Evolutionary conservation across 2,888 invertebrate genomes (phyloP).

Genomic region (Linnaemya vulpina): DNA sequence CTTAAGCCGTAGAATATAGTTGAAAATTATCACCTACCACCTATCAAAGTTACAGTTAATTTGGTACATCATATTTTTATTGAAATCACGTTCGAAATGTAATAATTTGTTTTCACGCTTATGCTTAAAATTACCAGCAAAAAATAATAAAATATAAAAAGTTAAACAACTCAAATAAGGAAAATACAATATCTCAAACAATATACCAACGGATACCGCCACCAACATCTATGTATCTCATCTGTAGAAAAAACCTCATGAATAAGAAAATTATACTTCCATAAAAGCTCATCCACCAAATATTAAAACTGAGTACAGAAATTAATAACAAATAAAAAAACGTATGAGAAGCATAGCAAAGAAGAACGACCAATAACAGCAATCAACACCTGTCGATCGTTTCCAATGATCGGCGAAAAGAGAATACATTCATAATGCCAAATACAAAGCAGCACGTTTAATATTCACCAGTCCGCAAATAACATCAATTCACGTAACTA

Average conservation of each 20-base stretch:
- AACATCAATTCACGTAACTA: conserved; percentile 50
- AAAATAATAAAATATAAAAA: conserved; percentile 63
- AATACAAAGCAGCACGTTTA: conserved; percentile 54
- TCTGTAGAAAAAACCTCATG: conserved; percentile 45
- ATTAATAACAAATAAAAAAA: conserved; percentile 47
- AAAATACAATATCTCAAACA: conserved; percentile 40
- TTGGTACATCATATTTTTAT: conserved; percentile 73
- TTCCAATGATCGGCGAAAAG: conserved; percentile 56
- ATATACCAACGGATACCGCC: conserved; percentile 46
- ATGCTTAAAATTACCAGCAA: conserved; percentile 71
- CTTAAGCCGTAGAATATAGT: conserved; percentile 53
- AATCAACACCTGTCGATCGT: conserved; percentile 81
- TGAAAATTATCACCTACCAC: conserved; percentile 71
- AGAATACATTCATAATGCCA: conserved; percentile 28
- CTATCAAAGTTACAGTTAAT: conserved; percentile 67
- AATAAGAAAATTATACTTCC: conserved; percentile 66
- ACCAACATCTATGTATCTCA: conserved; percentile 59
- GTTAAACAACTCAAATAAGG: conserved; percentile 1
- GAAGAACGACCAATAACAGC: conserved; percentile 72
- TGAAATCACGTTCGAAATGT: conserved; percentile 81
- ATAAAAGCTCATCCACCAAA: conserved; percentile 67
- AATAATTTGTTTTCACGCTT: conserved; percentile 81
- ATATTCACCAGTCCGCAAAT: conserved; percentile 62
- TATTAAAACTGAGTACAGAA: conserved; percentile 21
- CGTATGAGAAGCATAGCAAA: conserved; percentile 40